A percentile compares a stretch with the other conserved stretches of the same genome.
These are phyloP conservation scores for Pithys albifrons DNA, from an alignment of 2,113 vertebrate genomes.

Conservation along the genomic window DNA sequence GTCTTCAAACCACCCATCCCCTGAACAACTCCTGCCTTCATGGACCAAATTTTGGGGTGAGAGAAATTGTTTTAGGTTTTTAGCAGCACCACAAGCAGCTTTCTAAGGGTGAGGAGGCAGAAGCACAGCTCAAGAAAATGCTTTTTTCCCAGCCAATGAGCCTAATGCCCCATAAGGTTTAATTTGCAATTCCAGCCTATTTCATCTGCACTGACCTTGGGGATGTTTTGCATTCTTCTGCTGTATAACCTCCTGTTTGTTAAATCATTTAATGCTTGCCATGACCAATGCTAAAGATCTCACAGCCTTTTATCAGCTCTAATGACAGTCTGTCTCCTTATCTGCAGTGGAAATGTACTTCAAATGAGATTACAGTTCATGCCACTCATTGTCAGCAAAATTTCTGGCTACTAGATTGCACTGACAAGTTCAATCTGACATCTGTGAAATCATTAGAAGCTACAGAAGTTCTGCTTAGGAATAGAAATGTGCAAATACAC, in stretches of 20 bases:
- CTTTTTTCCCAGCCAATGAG: neutral
- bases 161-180: neutral
- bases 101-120: neutral
- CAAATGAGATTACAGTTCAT: constrained; percentile 43
- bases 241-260: neutral
- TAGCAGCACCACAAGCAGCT: neutral
- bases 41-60: neutral
- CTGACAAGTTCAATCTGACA: constrained; percentile 46
- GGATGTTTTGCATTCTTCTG: constrained; percentile 5
- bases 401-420: constrained; percentile 46
- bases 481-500: neutral
- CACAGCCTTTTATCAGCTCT: constrained; percentile 64
- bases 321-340: constrained; percentile 45
- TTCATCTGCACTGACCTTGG: constrained; percentile 12
- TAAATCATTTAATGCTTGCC: constrained; percentile 20
- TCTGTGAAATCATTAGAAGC: constrained; percentile 24
- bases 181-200: neutral
- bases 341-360: constrained; percentile 58
- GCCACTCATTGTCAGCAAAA: constrained; percentile 62
- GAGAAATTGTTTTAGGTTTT: neutral
- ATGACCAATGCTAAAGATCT: constrained; percentile 37
- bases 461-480: neutral
- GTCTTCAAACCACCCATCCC: neutral
- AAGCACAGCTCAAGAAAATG: neutral
- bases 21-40: neutral